A percentile compares a stretch with the other conserved stretches of the same genome.
These are phyloP conservation scores for Nymphicus hollandicus DNA, from an alignment of 2,113 vertebrate species.

Conservation along the genomic window DNA sequence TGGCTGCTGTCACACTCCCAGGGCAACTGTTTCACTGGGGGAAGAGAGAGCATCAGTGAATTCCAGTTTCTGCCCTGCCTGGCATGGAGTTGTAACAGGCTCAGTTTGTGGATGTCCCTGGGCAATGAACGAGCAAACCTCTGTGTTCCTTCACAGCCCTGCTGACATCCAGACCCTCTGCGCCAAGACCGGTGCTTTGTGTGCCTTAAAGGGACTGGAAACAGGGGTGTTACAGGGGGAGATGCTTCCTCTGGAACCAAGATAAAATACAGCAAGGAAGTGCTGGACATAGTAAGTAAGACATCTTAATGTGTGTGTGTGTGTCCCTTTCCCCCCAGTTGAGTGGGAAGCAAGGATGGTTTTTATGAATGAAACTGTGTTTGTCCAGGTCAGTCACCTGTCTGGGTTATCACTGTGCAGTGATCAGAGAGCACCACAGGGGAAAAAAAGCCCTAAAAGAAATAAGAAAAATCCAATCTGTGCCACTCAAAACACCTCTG, in stretches of 20 bases:
- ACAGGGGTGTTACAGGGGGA: not conserved
- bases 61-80: not conserved
- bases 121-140: not conserved
- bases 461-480: not conserved
- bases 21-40: not conserved
- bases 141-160: not conserved
- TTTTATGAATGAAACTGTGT: not conserved
- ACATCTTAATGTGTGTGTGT: not conserved
- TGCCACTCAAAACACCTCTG: not conserved
- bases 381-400: not conserved
- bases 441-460: rapidly evolving
- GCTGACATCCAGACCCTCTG: not conserved
- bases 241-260: not conserved
- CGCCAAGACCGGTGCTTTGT: rapidly evolving
- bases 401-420: not conserved
- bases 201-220: not conserved
- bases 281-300: not conserved
- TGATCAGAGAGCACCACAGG: not conserved
- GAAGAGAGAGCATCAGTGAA: not conserved
- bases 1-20: not conserved
- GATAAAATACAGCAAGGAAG: not conserved
- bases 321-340: not conserved
- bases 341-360: not conserved
- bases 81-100: not conserved
- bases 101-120: rapidly evolving